phyloP scores from a whole-genome alignment of 2,797 vertebrate genomes.

The Pseudochromis fuscus region DNA sequence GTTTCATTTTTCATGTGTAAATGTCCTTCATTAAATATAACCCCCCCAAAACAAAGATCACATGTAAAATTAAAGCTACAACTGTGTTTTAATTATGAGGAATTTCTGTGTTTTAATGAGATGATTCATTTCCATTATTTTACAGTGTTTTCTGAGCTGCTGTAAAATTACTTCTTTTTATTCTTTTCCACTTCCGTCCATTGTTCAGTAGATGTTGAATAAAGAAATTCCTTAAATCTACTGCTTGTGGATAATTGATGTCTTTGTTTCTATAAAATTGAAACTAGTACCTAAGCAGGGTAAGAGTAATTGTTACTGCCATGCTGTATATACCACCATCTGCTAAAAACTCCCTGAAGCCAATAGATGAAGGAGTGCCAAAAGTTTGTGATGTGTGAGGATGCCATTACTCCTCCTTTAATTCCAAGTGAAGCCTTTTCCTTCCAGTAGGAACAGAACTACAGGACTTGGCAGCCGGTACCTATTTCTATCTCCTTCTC shows the following conservation, averaged over 20 bases:
- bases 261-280: constrained; percentile 30
- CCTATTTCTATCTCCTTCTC: constrained; percentile 45
- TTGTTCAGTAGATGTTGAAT: constrained; percentile 1
- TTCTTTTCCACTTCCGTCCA: no score
- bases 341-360: constrained; percentile 41
- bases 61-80: no score
- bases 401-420: constrained; percentile 48
- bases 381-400: constrained; percentile 41
- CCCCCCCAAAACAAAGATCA: no score
- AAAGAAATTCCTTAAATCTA: neutral
- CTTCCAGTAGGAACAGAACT: constrained; percentile 31
- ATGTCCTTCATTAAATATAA: no score
- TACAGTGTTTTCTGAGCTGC: no score
- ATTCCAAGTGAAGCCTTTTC: constrained; percentile 37
- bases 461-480: constrained; percentile 42
- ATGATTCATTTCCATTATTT: no score
- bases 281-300: constrained; percentile 25
- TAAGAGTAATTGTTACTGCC: constrained; percentile 30
- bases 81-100: no score
- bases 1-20: no score
- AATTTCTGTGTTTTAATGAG: no score
- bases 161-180: no score
- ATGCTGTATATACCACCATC: constrained; percentile 21
- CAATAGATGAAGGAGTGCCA: constrained; percentile 34
- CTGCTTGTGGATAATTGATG: constrained; percentile 12